Conservation (phyloP, 2,888 invertebrate species). For the Allacma fusca region DNA sequence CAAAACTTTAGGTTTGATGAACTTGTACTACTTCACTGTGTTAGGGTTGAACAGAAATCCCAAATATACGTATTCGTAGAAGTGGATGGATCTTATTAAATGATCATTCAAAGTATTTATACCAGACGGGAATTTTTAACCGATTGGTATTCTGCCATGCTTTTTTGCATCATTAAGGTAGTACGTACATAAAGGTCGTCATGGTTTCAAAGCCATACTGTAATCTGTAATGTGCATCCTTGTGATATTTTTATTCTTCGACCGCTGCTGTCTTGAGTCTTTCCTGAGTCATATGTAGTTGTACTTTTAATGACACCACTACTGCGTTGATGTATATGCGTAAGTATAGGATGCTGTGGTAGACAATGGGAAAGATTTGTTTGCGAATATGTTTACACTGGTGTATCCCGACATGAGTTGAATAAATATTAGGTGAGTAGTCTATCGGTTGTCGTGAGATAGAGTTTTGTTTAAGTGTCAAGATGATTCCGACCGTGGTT, state of each 20-base stretch:
- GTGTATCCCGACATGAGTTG: slow-evolving; percentile 27
- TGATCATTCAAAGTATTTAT: too few species aligned
- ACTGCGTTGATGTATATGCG: not conserved
- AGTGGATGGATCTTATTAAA: too few species aligned
- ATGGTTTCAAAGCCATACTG: too few species aligned
- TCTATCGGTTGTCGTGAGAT: slow-evolving; percentile 16
- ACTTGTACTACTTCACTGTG: slow-evolving; percentile 12
- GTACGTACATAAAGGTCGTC: too few species aligned
- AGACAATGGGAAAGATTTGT: not conserved
- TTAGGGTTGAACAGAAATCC: not conserved
- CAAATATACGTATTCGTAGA: not conserved
- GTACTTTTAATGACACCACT: not conserved
- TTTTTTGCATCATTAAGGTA: too few species aligned
- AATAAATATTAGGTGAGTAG: slow-evolving; percentile 33
- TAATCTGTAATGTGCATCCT: too few species aligned
- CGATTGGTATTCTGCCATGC: too few species aligned
- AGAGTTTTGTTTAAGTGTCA: slow-evolving; percentile 30
- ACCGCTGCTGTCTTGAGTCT: too few species aligned
- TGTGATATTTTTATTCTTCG: too few species aligned
- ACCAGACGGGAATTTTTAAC: too few species aligned
- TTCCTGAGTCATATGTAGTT: too few species aligned
- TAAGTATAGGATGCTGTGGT: not conserved
- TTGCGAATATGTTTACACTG: slow-evolving; percentile 31
- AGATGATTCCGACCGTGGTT: slow-evolving; percentile 15
- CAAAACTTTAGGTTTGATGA: slow-evolving; percentile 35